Evolutionary conservation across 1,140 invertebrate genomes (phyloP).

Genomic region (Zophobas morio): DNA sequence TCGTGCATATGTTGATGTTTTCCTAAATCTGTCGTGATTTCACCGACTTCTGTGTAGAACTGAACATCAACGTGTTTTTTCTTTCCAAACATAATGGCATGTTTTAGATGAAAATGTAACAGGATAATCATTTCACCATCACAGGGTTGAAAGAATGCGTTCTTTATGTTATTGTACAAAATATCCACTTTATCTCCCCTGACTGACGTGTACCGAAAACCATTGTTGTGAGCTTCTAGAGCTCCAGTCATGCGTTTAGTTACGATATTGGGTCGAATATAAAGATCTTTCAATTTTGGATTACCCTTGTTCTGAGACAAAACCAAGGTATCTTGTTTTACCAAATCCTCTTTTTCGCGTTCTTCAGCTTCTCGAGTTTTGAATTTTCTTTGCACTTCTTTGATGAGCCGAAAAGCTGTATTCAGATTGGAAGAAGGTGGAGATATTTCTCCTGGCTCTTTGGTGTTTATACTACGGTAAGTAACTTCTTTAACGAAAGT

Average conservation of each 20-base stretch:
- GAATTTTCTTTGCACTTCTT: conserved; percentile 99
- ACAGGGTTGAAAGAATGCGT: conserved; percentile 99
- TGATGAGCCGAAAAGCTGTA: conserved; percentile 97
- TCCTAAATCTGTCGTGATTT: conserved; percentile 99
- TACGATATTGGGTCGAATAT: conserved; percentile 98
- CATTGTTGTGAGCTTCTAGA: conserved; percentile 97
- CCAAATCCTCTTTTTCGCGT: conserved; percentile 97
- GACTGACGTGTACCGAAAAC: conserved; percentile 98
- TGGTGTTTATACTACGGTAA: conserved; percentile 97
- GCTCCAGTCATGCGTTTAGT: conserved; percentile 97
- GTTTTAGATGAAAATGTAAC: conserved; percentile 98
- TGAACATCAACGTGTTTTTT: conserved; percentile 99
- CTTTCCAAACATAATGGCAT: conserved; percentile 99
- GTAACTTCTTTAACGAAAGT: conserved; percentile 99
- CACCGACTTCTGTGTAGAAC: conserved; percentile 99
- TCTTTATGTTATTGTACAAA: conserved; percentile 99
- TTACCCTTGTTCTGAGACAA: conserved; percentile 97
- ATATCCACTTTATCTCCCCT: conserved; percentile 99
- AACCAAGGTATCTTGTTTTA: conserved; percentile 98
- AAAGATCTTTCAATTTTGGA: conserved; percentile 98
- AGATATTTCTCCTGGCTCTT: conserved; percentile 96
- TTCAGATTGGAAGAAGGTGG: conserved; percentile 97
- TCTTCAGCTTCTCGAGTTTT: conserved; percentile 99
- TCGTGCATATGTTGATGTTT: conserved; percentile 99
- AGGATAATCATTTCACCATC: conserved; percentile 99